A percentile compares a stretch with the other conserved stretches of the same genome.
Evolutionary conservation across 2,888 invertebrate species (phyloP).

Genomic region (Eumerus sabulonum): DNA sequence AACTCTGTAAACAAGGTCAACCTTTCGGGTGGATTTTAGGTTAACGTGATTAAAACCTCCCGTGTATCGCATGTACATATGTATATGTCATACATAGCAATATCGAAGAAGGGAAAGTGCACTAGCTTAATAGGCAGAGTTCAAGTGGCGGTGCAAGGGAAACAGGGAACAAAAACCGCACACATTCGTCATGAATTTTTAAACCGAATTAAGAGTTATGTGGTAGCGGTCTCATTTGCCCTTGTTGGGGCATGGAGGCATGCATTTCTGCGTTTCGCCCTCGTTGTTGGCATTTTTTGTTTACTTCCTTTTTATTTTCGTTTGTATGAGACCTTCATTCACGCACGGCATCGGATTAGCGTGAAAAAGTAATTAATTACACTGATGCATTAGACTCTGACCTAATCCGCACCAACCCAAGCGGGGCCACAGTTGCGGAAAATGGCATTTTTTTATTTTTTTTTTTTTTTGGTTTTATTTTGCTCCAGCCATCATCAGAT

Average conservation of each 20-base stretch:
- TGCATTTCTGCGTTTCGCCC: neutral
- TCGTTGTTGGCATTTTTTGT: conserved; percentile 11
- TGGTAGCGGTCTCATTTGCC: neutral
- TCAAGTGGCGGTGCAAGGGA: neutral
- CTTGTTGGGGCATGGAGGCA: conserved; percentile 38
- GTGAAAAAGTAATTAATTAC: conserved; percentile 49
- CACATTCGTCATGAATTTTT: conserved; percentile 28
- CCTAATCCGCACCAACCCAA: neutral
- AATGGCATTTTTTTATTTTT: conserved; percentile 47
- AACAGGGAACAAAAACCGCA: conserved; percentile 6
- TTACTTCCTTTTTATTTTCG: no score
- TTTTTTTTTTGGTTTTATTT: no score
- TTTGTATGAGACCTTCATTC: neutral
- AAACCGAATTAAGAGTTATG: conserved; percentile 48
- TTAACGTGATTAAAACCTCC: conserved; percentile 66
- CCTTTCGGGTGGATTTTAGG: conserved; percentile 54
- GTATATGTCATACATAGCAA: no score
- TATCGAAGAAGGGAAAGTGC: neutral
- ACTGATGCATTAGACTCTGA: conserved; percentile 43
- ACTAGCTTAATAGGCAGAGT: conserved; percentile 2
- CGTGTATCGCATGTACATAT: conserved; percentile 5
- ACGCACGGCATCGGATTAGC: conserved; percentile 3
- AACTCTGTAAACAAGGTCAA: conserved; percentile 56
- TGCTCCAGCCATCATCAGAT: neutral
- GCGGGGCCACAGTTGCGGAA: conserved; percentile 17